Evolutionary conservation across 2,113 vertebrate species (phyloP).

Genomic region (Amia ocellicauda): DNA sequence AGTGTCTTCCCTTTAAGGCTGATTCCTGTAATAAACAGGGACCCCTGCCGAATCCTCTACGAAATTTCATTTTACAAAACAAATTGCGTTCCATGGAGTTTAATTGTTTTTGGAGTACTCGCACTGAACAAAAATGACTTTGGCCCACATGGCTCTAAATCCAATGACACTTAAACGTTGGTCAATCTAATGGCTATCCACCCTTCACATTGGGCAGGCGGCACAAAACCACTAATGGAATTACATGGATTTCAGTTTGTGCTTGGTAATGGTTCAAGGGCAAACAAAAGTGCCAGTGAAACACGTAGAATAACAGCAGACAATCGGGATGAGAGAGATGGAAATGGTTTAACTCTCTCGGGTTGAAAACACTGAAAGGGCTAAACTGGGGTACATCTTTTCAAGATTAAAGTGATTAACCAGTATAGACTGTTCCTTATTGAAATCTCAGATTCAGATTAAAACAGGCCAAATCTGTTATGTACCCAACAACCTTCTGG

Average conservation of each 20-base stretch:
- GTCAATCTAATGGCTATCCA: neutral
- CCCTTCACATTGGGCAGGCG: neutral
- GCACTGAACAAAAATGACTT: neutral
- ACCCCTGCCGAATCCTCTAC: neutral
- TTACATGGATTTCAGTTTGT: constrained; percentile 49
- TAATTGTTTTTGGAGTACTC: constrained; percentile 5
- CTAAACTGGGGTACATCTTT: neutral
- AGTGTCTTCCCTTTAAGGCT: constrained; percentile 2
- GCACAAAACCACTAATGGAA: constrained; percentile 48
- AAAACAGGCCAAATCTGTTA: too few relatives aligned
- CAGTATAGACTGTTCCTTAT: too few relatives aligned
- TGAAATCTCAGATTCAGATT: too few relatives aligned
- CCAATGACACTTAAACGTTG: neutral
- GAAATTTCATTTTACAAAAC: neutral
- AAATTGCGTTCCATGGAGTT: neutral
- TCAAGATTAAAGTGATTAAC: too few relatives aligned
- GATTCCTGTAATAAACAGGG: constrained; percentile 17
- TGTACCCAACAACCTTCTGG: too few relatives aligned
- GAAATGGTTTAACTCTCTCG: neutral
- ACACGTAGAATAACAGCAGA: constrained; percentile 13
- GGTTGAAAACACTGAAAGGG: neutral
- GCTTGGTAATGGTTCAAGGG: constrained; percentile 43
- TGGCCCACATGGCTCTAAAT: too few relatives aligned
- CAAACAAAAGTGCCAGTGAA: constrained; percentile 26
- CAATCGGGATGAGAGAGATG: neutral